Base-by-base conservation (phyloP, 92 coral and sea anemone genomes). In the Zoanthus gigantus region DNA sequence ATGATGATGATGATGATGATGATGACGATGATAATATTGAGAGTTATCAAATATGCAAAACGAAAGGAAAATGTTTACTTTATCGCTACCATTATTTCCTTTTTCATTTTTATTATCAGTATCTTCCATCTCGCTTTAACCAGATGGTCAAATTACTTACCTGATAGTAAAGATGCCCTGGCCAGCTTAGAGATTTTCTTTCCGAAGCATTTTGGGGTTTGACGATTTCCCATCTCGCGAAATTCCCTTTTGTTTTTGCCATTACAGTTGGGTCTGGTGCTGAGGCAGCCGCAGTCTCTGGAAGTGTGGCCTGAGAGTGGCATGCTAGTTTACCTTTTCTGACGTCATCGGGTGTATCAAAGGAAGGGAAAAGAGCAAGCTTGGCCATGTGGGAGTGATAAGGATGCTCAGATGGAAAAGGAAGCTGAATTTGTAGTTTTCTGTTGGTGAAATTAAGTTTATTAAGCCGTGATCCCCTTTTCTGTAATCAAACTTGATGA, bases 381-480 rank as follows among this genome's bases (percentile, higher is more conserved):
- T 89, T 93, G 73, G 98, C 83, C 42, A 86, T 83, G 88, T 96
- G 99, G 7, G 99, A 96, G 78, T 92, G 87, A 84, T 95, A 92
- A 0, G 99, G 98, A 30, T 93, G 99, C 71, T 95, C 97, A 61
- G 95, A 91, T 37, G 99, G 96, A 80, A 96, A 96, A 31, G 93
- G 93, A 54, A 92, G 83, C 3, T 89, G 93, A 65, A 96, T 93
- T 50, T 91, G 93, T 29, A 87, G 79, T 77, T 83, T 92, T 54
- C 98, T 96, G 79, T 15, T 85, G 60, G 83, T 23, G 52, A 15
- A 74, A 61, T 47, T 12, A 63, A 66, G 13, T 29, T 28, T 15
- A 10, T 48, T 17, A 83, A 58, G 15, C n/a, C 37, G 42, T 56
- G 30, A 77, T 6, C 69, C 69, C 16, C 29, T 63, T 63, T 63